These are phyloP conservation scores for Tanytarsus gracilentus DNA, from an alignment of 2,888 invertebrate genomes.

Conservation along the genomic window DNA sequence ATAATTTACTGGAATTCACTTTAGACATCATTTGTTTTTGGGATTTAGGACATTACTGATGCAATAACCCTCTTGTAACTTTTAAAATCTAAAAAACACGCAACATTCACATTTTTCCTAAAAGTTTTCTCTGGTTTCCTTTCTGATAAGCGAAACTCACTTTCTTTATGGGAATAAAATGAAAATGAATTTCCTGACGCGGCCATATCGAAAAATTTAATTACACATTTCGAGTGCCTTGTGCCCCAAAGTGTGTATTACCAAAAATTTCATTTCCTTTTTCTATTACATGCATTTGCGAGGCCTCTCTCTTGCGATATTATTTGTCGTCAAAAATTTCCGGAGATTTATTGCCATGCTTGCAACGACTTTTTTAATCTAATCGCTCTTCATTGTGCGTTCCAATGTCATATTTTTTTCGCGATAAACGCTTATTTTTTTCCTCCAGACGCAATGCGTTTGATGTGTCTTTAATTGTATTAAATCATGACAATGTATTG, in stretches of 20 bases:
- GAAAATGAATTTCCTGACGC: slow-evolving; percentile 9
- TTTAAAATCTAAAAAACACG: slow-evolving; percentile 16
- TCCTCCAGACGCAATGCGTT: too few relatives aligned
- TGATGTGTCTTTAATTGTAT: too few relatives aligned
- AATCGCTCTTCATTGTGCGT: slow-evolving; percentile 19
- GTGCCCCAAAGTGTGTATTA: too few relatives aligned
- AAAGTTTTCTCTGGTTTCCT: not conserved
- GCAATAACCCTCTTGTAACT: too few relatives aligned
- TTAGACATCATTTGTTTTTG: too few relatives aligned
- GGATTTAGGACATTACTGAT: too few relatives aligned
- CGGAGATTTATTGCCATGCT: not conserved
- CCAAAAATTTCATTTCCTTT: too few relatives aligned
- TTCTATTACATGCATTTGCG: too few relatives aligned
- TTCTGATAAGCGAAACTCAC: not conserved
- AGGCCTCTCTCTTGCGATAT: not conserved
- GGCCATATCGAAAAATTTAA: slow-evolving; percentile 9
- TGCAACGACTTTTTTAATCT: not conserved
- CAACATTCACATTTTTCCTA: slow-evolving; percentile 23
- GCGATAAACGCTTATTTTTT: too few relatives aligned
- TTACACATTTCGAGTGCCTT: slow-evolving; percentile 12
- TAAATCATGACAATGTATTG: too few relatives aligned
- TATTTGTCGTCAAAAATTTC: not conserved
- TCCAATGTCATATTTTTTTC: slow-evolving; percentile 14
- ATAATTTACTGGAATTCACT: too few relatives aligned
- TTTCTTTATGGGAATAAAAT: not conserved